Evolutionary conservation across 2,113 vertebrate genomes (phyloP).

Genomic region (Rissa tridactyla): DNA sequence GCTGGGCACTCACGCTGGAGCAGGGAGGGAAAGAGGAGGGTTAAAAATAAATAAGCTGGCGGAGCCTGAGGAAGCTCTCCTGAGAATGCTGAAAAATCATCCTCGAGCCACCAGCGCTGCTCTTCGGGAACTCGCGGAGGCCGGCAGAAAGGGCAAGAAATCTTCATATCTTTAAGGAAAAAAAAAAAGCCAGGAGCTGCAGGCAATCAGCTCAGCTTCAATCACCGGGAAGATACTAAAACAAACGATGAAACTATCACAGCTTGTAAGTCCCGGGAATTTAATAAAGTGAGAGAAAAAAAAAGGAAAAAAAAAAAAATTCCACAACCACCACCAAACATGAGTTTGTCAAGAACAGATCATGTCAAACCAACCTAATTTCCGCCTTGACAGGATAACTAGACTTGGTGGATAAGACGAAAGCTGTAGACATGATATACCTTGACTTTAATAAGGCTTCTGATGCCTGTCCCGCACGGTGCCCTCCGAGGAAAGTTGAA

Average conservation of each 20-base stretch:
- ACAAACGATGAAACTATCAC: slow-evolving; percentile 49
- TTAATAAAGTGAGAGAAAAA: slow-evolving; percentile 31
- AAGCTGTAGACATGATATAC: slow-evolving; percentile 57
- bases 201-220: slow-evolving; percentile 57
- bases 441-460: slow-evolving; percentile 59
- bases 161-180: slow-evolving; percentile 30
- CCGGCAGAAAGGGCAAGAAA: slow-evolving; percentile 29
- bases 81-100: neutral
- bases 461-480: neutral
- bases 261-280: slow-evolving; percentile 37
- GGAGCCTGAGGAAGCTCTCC: neutral
- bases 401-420: slow-evolving; percentile 43
- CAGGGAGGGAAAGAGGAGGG: neutral
- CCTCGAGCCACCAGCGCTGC: neutral
- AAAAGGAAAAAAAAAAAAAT: neutral
- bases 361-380: slow-evolving; percentile 69
- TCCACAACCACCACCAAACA: slow-evolving; percentile 30
- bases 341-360: slow-evolving; percentile 60
- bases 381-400: slow-evolving; percentile 62
- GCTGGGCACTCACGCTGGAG: neutral
- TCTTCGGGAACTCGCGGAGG: neutral
- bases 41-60: neutral
- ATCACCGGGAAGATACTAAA: slow-evolving; percentile 36
- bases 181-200: neutral
- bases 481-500: neutral